These are phyloP conservation scores for Lophura nycthemera DNA, from an alignment of 2,113 vertebrate species.

Conservation along the genomic window DNA sequence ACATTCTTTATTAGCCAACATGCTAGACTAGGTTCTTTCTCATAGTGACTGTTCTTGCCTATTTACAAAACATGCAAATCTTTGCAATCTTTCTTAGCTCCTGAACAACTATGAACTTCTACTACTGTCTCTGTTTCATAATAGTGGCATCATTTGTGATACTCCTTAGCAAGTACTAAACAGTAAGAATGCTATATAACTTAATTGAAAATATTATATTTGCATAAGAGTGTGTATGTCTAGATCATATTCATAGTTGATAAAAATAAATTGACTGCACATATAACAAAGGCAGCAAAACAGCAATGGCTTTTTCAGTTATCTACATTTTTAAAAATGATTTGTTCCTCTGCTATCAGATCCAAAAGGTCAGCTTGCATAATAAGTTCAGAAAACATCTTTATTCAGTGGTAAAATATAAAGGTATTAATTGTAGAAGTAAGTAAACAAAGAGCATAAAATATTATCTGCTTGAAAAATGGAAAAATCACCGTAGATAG, in stretches of 20 bases:
- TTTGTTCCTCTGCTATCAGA: not conserved
- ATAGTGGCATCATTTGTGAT: not conserved
- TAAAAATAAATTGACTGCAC: slow-evolving; percentile 8
- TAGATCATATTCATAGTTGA: not conserved
- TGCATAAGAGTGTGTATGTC: not conserved
- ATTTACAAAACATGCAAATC: not conserved
- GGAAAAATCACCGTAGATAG: not conserved
- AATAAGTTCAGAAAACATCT: not conserved
- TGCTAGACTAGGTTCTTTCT: not conserved
- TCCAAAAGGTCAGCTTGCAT: not conserved
- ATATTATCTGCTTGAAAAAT: not conserved
- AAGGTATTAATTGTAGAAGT: not conserved
- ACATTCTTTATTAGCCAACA: not conserved
- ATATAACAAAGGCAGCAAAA: not conserved
- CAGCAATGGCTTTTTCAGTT: not conserved
- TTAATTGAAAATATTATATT: not conserved
- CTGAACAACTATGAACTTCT: not conserved
- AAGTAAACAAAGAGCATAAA: slow-evolving; percentile 4
- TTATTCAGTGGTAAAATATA: not conserved
- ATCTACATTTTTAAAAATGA: not conserved
- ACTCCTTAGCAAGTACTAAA: not conserved
- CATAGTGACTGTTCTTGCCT: not conserved
- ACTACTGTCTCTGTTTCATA: not conserved
- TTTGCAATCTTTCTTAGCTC: not conserved
- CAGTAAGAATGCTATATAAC: not conserved